Evolutionary conservation across 2,113 vertebrate species (phyloP).

Genomic region (Typhlomys cinereus): DNA sequence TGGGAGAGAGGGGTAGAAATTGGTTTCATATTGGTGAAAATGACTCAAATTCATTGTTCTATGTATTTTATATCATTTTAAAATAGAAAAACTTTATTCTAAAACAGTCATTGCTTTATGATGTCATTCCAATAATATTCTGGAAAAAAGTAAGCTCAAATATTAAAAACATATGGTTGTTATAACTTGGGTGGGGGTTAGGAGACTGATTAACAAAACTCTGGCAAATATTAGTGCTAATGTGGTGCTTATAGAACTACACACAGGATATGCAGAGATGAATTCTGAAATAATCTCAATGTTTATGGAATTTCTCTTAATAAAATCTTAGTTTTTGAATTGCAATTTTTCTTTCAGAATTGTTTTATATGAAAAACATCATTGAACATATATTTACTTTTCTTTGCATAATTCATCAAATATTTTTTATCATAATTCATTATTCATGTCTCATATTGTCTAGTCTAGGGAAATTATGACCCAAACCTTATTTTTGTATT

Average conservation of each 20-base stretch:
- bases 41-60: no score
- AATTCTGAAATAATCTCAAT: not conserved
- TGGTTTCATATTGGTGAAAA: no score
- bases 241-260: not conserved
- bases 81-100: no score
- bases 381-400: not conserved
- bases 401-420: not conserved
- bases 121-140: not conserved
- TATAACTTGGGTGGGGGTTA: not conserved
- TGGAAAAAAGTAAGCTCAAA: not conserved
- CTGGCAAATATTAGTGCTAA: not conserved
- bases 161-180: not conserved
- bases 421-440: not conserved
- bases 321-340: not conserved
- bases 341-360: not conserved
- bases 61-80: no score
- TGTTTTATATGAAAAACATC: not conserved
- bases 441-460: not conserved
- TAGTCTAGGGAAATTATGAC: not conserved
- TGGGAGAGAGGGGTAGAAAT: no score
- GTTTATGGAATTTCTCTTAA: not conserved
- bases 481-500: not conserved
- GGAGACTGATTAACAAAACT: not conserved
- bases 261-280: not conserved
- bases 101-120: not conserved